These are phyloP conservation scores for Poeciliopsis presidionis DNA, from an alignment of 2,797 vertebrate species.

Conservation along the genomic window DNA sequence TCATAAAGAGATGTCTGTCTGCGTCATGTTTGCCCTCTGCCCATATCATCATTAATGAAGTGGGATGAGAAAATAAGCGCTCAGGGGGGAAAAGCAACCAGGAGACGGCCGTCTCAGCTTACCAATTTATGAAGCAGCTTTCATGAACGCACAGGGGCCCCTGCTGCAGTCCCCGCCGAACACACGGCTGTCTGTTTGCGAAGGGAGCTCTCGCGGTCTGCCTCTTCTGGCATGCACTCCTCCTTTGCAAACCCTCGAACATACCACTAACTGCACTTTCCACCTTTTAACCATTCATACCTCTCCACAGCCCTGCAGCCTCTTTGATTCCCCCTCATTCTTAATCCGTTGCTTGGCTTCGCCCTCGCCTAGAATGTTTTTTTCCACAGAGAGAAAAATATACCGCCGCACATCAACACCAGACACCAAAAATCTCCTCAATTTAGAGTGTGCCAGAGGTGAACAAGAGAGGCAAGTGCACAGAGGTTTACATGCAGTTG, in stretches of 20 bases:
- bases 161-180: slow-evolving; percentile 60
- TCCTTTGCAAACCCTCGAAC: slow-evolving; percentile 30
- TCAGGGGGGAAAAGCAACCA: slow-evolving; percentile 41
- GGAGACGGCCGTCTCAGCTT: slow-evolving; percentile 72
- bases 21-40: slow-evolving; percentile 65
- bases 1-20: slow-evolving; percentile 81
- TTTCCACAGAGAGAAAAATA: slow-evolving; percentile 71
- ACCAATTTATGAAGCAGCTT: slow-evolving; percentile 80
- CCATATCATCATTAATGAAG: slow-evolving; percentile 76
- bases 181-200: slow-evolving; percentile 76
- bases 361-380: slow-evolving; percentile 73
- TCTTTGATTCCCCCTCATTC: slow-evolving; percentile 49
- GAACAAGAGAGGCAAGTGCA: slow-evolving; percentile 32
- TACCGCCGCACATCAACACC: slow-evolving; percentile 52
- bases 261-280: slow-evolving; percentile 55
- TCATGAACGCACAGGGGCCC: slow-evolving; percentile 66
- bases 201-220: slow-evolving; percentile 55
- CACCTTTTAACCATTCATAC: slow-evolving; percentile 46
- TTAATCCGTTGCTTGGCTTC: slow-evolving; percentile 53
- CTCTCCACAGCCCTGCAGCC: slow-evolving; percentile 36
- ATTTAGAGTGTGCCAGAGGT: slow-evolving; percentile 35
- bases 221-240: slow-evolving; percentile 48
- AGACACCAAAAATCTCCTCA: slow-evolving; percentile 40
- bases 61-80: slow-evolving; percentile 74
- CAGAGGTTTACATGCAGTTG: slow-evolving; percentile 43